These are phyloP conservation scores for Okamejei kenojei DNA, from an alignment of 2,797 vertebrate genomes.

Conservation along the genomic window DNA sequence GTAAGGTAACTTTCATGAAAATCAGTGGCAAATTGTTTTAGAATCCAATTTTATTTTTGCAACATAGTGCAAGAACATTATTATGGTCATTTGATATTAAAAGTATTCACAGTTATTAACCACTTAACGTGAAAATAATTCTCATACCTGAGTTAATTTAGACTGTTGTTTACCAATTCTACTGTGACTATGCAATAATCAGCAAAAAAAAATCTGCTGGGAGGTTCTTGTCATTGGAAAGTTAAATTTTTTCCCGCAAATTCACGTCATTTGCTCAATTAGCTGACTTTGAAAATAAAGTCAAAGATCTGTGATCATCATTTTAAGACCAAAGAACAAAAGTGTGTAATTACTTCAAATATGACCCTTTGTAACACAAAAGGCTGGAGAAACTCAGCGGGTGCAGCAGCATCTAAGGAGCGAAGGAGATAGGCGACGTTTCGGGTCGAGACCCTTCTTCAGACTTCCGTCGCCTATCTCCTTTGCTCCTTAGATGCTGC, in stretches of 20 bases:
- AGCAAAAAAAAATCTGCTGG: not conserved
- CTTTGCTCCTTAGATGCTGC: too few species aligned
- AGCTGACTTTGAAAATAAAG: not conserved
- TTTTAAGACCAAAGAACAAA: not conserved
- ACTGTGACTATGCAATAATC: not conserved
- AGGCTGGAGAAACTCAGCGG: too few species aligned
- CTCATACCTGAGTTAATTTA: not conserved
- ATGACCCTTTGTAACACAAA: not conserved
- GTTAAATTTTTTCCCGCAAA: not conserved
- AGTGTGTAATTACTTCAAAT: not conserved
- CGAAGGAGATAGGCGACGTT: too few species aligned
- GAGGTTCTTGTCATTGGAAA: not conserved
- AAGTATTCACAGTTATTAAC: not conserved
- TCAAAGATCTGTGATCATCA: constrained; percentile 13
- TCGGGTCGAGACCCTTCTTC: too few species aligned
- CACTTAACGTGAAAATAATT: not conserved
- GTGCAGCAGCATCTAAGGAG: too few species aligned
- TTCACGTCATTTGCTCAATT: not conserved
- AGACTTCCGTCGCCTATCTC: too few species aligned
- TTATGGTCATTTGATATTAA: not conserved
- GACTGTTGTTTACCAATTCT: not conserved
- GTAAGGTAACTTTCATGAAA: not conserved
- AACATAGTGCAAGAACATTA: not conserved
- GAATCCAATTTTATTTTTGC: not conserved
- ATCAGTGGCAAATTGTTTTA: not conserved